Evolutionary conservation across 2,113 vertebrate species (phyloP).

Genomic region (Emydura subglobosa): DNA sequence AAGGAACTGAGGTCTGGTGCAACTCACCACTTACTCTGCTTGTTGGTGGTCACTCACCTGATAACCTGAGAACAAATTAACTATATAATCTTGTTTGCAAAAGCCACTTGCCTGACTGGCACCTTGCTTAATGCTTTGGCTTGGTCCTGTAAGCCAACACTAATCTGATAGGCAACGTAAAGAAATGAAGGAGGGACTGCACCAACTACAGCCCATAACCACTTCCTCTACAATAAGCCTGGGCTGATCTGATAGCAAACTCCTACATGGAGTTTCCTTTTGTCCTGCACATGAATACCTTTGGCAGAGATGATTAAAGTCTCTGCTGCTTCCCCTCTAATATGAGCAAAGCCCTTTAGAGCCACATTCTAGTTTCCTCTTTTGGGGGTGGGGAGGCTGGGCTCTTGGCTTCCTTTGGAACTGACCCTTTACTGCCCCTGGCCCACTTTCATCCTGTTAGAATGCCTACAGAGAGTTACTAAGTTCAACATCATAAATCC

Average conservation of each 20-base stretch:
- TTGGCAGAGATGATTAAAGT: constrained; percentile 55
- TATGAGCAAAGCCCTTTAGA: constrained; percentile 54
- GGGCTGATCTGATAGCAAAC: not conserved
- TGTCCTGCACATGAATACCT: not conserved
- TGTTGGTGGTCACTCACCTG: not conserved
- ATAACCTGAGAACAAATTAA: not conserved
- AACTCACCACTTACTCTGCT: not conserved
- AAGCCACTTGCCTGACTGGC: not conserved
- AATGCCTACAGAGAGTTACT: constrained; percentile 60
- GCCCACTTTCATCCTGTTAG: constrained; percentile 62
- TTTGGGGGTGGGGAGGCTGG: not conserved
- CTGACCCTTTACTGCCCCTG: constrained; percentile 61
- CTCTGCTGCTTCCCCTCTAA: constrained; percentile 52
- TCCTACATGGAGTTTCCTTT: constrained; percentile 1
- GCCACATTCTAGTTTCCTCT: constrained; percentile 44
- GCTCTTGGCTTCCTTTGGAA: constrained; percentile 51
- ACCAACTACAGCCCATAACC: not conserved
- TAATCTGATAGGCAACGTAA: not conserved
- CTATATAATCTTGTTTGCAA: not conserved
- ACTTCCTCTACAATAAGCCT: constrained; percentile 22
- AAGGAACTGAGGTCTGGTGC: not conserved
- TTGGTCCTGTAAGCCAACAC: not conserved
- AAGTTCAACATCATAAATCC: constrained; percentile 78
- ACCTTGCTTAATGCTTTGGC: not conserved
- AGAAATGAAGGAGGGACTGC: not conserved